A percentile compares a stretch with the other conserved stretches of the same genome.
These are phyloP conservation scores for Dryas iulia DNA, from an alignment of 1,140 invertebrate species.

Conservation along the genomic window DNA sequence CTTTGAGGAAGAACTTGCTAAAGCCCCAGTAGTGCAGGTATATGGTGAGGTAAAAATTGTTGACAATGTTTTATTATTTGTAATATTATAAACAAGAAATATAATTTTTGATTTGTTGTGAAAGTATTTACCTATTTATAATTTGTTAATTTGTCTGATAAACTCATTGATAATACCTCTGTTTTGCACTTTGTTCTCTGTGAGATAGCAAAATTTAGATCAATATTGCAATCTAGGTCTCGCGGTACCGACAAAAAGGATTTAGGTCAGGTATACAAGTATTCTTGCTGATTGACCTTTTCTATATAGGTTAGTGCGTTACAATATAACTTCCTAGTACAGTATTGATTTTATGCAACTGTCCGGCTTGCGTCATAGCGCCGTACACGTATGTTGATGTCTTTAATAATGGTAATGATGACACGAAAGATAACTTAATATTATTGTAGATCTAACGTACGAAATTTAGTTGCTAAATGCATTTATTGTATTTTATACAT, in stretches of 20 bases:
- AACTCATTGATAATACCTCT: too few relatives aligned
- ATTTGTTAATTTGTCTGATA: not conserved
- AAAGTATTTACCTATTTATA: not conserved
- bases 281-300: conserved; percentile 23
- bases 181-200: not conserved
- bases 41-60: conserved; percentile 59
- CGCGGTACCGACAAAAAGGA: conserved; percentile 26
- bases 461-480: not conserved
- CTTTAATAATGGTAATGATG: not conserved
- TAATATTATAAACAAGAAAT: not conserved
- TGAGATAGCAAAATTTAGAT: conserved; percentile 18
- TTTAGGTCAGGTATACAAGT: conserved; percentile 32
- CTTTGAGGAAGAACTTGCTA: conserved; percentile 92
- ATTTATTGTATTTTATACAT: conserved; percentile 2
- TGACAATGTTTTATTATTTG: not conserved
- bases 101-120: too few relatives aligned
- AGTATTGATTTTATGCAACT: conserved; percentile 3
- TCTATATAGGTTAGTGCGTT: conserved; percentile 18
- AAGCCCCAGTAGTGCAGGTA: conserved; percentile 48
- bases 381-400: not conserved
- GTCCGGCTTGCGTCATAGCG: not conserved
- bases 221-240: conserved; percentile 41
- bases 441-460: not conserved
- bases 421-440: not conserved
- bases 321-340: conserved; percentile 11